Evolutionary conservation across 2,888 invertebrate genomes (phyloP).

Genomic region (Nycteola revayana): DNA sequence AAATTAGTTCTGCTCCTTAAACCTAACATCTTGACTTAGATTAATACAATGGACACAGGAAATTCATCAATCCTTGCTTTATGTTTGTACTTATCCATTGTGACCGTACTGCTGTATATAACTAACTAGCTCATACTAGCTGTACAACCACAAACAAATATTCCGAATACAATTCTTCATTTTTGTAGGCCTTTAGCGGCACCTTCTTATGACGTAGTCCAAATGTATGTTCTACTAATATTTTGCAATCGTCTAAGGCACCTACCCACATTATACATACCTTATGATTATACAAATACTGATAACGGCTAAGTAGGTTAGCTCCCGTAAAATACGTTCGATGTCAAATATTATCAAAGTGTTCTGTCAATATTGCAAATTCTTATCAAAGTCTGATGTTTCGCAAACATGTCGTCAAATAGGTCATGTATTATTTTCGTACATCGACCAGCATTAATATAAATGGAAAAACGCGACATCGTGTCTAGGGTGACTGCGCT

Average conservation of each 20-base stretch:
- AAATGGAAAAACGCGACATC: slow-evolving; percentile 46
- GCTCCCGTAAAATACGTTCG: slow-evolving; percentile 65
- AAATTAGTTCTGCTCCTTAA: slow-evolving; percentile 27
- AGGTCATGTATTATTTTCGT: slow-evolving; percentile 65
- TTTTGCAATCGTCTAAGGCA: slow-evolving; percentile 51
- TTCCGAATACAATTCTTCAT: too few relatives aligned
- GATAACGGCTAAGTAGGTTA: slow-evolving; percentile 75
- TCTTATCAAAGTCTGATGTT: slow-evolving; percentile 64
- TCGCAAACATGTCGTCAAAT: slow-evolving; percentile 60
- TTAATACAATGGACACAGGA: slow-evolving; percentile 25
- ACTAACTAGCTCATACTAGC: slow-evolving; percentile 6
- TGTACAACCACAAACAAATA: too few relatives aligned
- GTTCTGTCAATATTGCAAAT: slow-evolving; percentile 67
- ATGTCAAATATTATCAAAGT: slow-evolving; percentile 75
- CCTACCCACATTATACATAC: slow-evolving; percentile 33
- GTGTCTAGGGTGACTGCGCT: slow-evolving; percentile 50
- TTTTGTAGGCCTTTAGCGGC: background rate
- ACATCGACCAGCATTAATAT: slow-evolving; percentile 40
- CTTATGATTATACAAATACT: slow-evolving; percentile 65
- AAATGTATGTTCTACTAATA: slow-evolving; percentile 36
- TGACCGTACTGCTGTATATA: slow-evolving; percentile 10
- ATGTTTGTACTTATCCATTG: slow-evolving; percentile 11
- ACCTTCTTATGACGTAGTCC: slow-evolving; percentile 1
- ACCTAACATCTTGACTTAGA: slow-evolving; percentile 21
- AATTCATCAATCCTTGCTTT: slow-evolving; percentile 15